Base-by-base conservation (phyloP, 2,113 vertebrate species). In the Noctilio leporinus region DNA sequence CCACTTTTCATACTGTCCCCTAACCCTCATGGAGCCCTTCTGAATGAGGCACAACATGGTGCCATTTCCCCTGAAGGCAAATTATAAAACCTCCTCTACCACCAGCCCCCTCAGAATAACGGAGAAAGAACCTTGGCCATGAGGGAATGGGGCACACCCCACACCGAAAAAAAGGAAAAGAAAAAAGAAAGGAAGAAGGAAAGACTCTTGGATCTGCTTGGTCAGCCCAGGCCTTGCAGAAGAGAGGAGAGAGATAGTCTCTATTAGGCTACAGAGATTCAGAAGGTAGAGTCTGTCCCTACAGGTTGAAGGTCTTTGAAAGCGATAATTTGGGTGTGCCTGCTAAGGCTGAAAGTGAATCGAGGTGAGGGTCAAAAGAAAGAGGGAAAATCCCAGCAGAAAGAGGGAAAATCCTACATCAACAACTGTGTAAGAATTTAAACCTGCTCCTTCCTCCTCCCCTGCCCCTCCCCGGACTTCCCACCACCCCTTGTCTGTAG, bases 401-500 rank as follows among this genome's bases (percentile, higher is more conserved):
- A 65, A 90, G 22, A 67, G 5, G 64, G 33, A 65, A 91, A 20
- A 7, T 40, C 43, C 40, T 35, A 0, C n/a, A 3, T 64, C 59
- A 45, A 64, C 72, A 51, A 33, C 15, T 53, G 28, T 6, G 6
- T 51, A 24, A 87, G 49, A 64, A 80, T 19, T 33, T 24, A 35
- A 30, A n/a, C 16, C 10, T 35, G 16, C 0, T 22, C 38, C 20
- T 45, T 12, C 47, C 22, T 88, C 35, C 20, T 30, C 45, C 15
- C 26, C 28, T 24, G 4, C 17, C 17, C 5, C 75, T 5, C 1
- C 75, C 5, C 1, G 28, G 22, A 2, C 33, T 4, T 7, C 75
- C 28, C 4, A 2, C 24, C 6, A 3, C 22, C 4, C 3, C 20
- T 2, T 40, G 24, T 73, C 43, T 26, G 0, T 12, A 9, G 73